Evolutionary conservation across 2,113 vertebrate genomes (phyloP).

Genomic region (Leptodactylus fuscus): DNA sequence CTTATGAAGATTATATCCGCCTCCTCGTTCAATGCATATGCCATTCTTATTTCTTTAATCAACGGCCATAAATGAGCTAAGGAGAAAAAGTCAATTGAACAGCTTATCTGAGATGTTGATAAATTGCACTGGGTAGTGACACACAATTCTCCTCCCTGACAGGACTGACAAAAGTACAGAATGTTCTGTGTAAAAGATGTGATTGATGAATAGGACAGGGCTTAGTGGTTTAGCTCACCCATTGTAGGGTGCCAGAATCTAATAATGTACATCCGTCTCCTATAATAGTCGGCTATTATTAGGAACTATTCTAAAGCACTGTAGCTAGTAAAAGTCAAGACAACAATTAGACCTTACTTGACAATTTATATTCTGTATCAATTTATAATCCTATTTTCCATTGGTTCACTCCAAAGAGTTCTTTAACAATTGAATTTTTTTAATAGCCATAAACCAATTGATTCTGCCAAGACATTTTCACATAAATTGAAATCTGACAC

Average conservation of each 20-base stretch:
- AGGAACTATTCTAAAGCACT: background rate
- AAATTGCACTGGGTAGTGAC: background rate
- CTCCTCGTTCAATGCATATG: background rate
- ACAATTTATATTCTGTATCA: background rate
- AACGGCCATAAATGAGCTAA: background rate
- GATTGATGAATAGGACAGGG: slow-evolving; percentile 10
- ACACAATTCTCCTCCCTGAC: slow-evolving; percentile 16
- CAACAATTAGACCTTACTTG: background rate
- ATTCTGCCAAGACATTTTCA: too few species aligned
- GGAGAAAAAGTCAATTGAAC: slow-evolving; percentile 7
- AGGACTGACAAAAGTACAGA: slow-evolving; percentile 9
- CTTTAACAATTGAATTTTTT: background rate
- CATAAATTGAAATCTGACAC: too few species aligned
- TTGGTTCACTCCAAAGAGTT: background rate
- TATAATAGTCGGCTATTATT: background rate
- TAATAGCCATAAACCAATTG: too few species aligned
- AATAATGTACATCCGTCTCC: slow-evolving; percentile 10
- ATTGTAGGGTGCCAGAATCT: slow-evolving; percentile 4
- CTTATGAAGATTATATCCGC: background rate
- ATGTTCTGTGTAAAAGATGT: background rate
- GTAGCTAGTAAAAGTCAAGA: background rate
- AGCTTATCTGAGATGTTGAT: slow-evolving; percentile 14
- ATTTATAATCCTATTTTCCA: background rate
- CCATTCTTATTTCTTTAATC: slow-evolving; percentile 2
- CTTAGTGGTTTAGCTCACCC: slow-evolving; percentile 14